phyloP scores from a whole-genome alignment of 2,888 invertebrate genomes.

The Cephus nigrinus region DNA sequence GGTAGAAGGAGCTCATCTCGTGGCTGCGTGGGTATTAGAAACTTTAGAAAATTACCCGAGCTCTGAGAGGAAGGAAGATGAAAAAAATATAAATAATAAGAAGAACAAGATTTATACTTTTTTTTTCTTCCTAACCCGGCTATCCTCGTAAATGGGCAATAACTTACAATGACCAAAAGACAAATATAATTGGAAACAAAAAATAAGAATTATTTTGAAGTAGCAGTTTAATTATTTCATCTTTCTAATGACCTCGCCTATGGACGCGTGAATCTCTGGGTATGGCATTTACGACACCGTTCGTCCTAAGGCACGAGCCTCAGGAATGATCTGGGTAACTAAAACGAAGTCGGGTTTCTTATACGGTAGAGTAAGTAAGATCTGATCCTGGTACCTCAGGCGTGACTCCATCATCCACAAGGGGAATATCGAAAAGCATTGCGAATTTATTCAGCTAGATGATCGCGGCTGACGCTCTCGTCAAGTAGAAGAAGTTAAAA shows the following conservation, averaged over 20 bases:
- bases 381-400: neutral
- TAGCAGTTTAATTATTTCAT: neutral
- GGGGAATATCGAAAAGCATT: neutral
- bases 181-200: neutral
- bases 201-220: neutral
- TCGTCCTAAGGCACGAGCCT: neutral
- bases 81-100: neutral
- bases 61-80: conserved; percentile 2
- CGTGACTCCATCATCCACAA: neutral
- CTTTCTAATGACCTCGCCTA: neutral
- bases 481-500: neutral
- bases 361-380: neutral
- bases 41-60: neutral
- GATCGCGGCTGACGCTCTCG: neutral
- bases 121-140: neutral
- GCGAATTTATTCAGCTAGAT: neutral
- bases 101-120: neutral
- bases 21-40: neutral
- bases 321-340: neutral
- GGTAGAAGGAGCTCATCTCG: neutral
- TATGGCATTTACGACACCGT: neutral
- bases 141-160: neutral
- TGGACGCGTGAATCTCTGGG: neutral
- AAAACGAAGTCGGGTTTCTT: neutral
- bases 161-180: neutral